Evolutionary conservation across 1,140 invertebrate species (phyloP), one percentile per base, ranked within the genome.

Genomic region (Lineus longissimus): DNA sequence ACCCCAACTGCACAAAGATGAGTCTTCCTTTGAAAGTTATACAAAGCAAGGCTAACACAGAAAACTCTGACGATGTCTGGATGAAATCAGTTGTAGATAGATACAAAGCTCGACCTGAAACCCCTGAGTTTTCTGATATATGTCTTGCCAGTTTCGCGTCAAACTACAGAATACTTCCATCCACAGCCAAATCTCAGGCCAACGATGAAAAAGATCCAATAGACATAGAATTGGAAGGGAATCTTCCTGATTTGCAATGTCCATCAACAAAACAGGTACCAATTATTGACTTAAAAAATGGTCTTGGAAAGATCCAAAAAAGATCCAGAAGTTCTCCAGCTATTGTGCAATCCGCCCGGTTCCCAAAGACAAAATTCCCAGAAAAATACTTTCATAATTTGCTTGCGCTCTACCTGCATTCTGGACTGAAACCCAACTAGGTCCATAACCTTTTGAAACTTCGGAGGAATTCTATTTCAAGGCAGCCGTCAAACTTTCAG

Each of bases 101-200:
- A 23, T 63, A 67, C 30, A 29, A 60, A 41, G 58, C 43, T 22
- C 29, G 65, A 54, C 65, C 61, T 1, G 27, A 55, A 9, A 56
- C 33, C 33, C 11, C 45, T 2, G 27, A 57, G 22, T 63, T 67
- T 57, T 15, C 63, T 15, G 30, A 57, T 11, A 61, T 67, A 58
- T 68, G 66, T 61, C n/a, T 64, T 15, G 67, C 63, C 19, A 56
- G 27, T 40, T 68, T 68, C 55, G 64, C 43, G 33, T 61, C 66
- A 15, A 45, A 62, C 19, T 68, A 59, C 43, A 57, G 63, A 17
- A 47, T 65, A n/a, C 23, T 68, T 9, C 51, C 61, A 55, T 36
- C 33, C 6, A 22, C 23, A 31, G 36, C 54, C 27, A 33, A 68
- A 59, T 25, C 57, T 6, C 54, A 40, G 56, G 31, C 58, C 43